These are phyloP conservation scores for Drosophila lutescens DNA, from an alignment of 2,888 invertebrate genomes.

Conservation along the genomic window DNA sequence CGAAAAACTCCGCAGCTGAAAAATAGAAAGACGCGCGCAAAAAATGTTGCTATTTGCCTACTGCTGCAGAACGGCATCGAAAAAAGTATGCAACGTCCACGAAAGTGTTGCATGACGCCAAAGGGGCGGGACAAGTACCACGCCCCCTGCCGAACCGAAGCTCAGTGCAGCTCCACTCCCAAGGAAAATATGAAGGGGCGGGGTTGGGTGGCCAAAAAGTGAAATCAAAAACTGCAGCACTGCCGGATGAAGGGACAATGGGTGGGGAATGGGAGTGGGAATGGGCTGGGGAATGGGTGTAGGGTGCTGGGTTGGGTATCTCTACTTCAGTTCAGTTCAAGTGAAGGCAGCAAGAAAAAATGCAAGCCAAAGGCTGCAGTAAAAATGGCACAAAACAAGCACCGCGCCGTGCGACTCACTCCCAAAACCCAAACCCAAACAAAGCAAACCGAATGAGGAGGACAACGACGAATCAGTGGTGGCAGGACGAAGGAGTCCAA, in stretches of 20 bases:
- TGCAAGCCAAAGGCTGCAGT: conserved; percentile 79
- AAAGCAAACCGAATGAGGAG: conserved; percentile 42
- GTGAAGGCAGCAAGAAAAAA: conserved; percentile 77
- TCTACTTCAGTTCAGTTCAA: conserved; percentile 73
- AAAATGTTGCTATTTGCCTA: conserved; percentile 54
- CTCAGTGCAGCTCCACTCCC: conserved; percentile 52
- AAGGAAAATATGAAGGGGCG: conserved; percentile 30
- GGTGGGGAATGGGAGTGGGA: background rate
- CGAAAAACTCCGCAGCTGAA: conserved; percentile 47
- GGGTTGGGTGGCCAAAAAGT: conserved; percentile 66
- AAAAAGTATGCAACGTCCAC: conserved; percentile 52
- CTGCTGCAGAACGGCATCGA: conserved; percentile 40
- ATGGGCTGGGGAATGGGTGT: background rate
- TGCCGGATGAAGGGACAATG: conserved; percentile 30
- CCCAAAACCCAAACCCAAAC: conserved; percentile 23
- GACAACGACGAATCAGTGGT: conserved; percentile 66
- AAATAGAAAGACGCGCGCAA: conserved; percentile 54
- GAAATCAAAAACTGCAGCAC: conserved; percentile 77
- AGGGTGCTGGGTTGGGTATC: conserved; percentile 10
- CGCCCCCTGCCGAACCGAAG: conserved; percentile 56
- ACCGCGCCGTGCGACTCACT: conserved; percentile 12
- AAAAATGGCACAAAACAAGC: conserved; percentile 71
- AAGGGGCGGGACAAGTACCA: conserved; percentile 41
- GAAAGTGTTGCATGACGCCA: conserved; percentile 54
- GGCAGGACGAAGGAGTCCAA: conserved; percentile 57